Base-by-base conservation (phyloP, 2,113 vertebrate species). In the Morone chrysops region DNA sequence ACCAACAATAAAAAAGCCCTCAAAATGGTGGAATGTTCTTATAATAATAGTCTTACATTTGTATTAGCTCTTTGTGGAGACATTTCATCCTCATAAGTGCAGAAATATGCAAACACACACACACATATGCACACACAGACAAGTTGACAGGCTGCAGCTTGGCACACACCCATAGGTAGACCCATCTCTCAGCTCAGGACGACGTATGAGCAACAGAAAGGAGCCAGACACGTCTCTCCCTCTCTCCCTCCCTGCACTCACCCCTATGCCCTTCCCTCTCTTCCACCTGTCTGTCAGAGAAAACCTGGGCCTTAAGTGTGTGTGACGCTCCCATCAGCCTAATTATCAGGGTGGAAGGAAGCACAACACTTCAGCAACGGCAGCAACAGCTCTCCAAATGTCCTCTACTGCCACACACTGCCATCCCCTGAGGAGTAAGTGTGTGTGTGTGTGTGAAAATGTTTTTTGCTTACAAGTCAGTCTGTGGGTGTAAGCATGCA, bases 331-430 rank as follows among this genome's bases (percentile, higher is more conserved):
- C 79, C 84, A 85, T 90, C 92, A 91, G 77, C 76, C 75, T 93
- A 88, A 93, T 92, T 87, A 89, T 82, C 70, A 85, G 81, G 60
- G 70, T 54, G 61, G 87, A 88, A 79, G 80, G 75, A 81, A 41
- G 60, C 50, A 61, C 88, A 75, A 66, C 72, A 80, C 87, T 88
- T 78, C 80, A 78, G 67, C 73, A 79, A 41, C 75, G 69, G 71
- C 14, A 61, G 66, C 79, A 59, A 51, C 78, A 75, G 87, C 71
- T 84, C 78, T 87, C 69, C 80, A 80, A 81, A 90, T 75, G 89
- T 88, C 90, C 87, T 89, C 78, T 89, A 25, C 90, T 87, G 92
- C 73, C 87, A 90, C 84, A 83, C 56, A 66, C 75, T 61, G 62
- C 13, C 45, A 22, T 67, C 82, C 70, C 70, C 60, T 8, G 1